Conservation (phyloP, 2,888 invertebrate species). For the Leucania comma region DNA sequence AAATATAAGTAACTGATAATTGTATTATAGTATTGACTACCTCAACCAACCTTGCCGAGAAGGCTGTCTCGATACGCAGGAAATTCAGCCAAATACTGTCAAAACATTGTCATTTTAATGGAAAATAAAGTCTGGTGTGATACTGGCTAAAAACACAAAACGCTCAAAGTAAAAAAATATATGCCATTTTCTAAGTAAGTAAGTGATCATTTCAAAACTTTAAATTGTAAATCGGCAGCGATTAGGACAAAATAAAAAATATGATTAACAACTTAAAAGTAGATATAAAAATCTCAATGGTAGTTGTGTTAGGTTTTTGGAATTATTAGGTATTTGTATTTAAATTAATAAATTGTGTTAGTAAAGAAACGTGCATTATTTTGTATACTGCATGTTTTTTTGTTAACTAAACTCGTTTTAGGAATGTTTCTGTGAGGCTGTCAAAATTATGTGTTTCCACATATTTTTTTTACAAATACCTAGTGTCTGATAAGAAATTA, state of each 20-base stretch:
- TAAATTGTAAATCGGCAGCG: conserved; percentile 40
- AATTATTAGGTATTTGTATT: conserved; percentile 67
- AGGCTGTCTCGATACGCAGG: no score
- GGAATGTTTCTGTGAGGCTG: conserved; percentile 46
- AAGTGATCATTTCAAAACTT: conserved; percentile 19
- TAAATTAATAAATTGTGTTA: conserved; percentile 40
- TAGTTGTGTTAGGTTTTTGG: conserved; percentile 75
- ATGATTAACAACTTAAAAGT: conserved; percentile 47
- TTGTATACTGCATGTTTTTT: conserved; percentile 16
- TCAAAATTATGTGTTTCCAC: conserved; percentile 49
- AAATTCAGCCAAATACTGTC: no score
- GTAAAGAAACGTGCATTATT: conserved; percentile 14
- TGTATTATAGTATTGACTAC: no score
- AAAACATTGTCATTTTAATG: no score
- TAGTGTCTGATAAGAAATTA: not conserved
- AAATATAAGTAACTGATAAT: no score
- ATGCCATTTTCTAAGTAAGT: not conserved
- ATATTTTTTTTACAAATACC: conserved; percentile 12
- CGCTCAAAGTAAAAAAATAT: no score
- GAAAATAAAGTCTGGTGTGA: no score
- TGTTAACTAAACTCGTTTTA: not conserved
- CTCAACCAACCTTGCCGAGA: no score
- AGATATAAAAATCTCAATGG: conserved; percentile 79
- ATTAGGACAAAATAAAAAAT: conserved; percentile 30
- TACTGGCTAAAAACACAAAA: no score